These are phyloP conservation scores for Eupithecia insigniata DNA, from an alignment of 2,888 invertebrate species.

Conservation along the genomic window DNA sequence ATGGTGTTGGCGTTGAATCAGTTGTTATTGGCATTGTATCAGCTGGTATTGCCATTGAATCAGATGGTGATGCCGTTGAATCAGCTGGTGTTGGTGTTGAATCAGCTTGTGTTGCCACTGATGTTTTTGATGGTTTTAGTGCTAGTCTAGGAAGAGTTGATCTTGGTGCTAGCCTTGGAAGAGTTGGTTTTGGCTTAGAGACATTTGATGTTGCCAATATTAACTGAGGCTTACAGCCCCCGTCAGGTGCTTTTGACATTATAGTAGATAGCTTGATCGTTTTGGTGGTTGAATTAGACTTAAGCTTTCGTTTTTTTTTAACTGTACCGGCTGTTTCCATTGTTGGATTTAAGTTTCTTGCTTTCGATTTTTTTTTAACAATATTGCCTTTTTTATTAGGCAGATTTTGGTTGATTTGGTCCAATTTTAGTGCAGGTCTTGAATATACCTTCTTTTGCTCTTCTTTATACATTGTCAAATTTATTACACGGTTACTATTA, in stretches of 20 bases:
- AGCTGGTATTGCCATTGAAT: neutral
- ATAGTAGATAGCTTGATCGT: neutral
- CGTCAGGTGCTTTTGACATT: neutral
- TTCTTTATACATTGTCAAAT: neutral
- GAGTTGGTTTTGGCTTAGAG: neutral
- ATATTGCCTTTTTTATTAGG: neutral
- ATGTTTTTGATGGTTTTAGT: neutral
- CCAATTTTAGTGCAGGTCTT: neutral
- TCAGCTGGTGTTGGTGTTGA: neutral
- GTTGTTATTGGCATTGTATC: neutral
- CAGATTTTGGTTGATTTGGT: neutral
- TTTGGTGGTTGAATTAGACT: neutral
- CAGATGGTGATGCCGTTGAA: neutral
- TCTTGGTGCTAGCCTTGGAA: neutral
- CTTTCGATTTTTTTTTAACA: neutral
- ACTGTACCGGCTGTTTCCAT: neutral
- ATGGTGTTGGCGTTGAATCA: neutral
- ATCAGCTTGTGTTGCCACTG: neutral
- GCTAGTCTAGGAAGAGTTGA: neutral
- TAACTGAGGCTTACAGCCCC: neutral
- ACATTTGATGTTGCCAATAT: neutral
- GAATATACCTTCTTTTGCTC: neutral
- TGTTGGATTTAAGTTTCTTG: neutral
- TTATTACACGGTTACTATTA: neutral
- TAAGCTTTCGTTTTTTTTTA: neutral